Evolutionary conservation across 1,140 invertebrate genomes (phyloP).

Genomic region (Bombus affinis): DNA sequence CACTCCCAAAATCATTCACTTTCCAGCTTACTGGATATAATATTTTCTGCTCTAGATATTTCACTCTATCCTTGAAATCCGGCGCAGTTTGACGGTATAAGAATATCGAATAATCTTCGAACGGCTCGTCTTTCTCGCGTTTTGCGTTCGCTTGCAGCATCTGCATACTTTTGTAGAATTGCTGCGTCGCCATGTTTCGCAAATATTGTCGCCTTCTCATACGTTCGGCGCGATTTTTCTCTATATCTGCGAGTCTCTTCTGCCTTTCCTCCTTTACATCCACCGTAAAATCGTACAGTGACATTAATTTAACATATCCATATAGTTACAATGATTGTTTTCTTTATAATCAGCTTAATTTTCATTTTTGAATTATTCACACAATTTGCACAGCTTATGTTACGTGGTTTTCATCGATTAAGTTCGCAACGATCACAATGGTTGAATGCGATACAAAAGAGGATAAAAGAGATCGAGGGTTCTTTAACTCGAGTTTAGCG

Average conservation of each 20-base stretch:
- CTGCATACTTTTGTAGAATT: slow-evolving; percentile 90
- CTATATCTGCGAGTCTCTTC: slow-evolving; percentile 87
- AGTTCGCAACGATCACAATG: slow-evolving; percentile 11
- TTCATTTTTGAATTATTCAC: not conserved
- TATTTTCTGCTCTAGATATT: slow-evolving; percentile 89
- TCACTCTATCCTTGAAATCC: slow-evolving; percentile 90
- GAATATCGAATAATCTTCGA: slow-evolving; percentile 90
- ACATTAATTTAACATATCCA: slow-evolving; percentile 30
- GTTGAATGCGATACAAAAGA: slow-evolving; percentile 16
- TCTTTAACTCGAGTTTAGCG: slow-evolving; percentile 5
- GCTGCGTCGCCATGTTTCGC: slow-evolving; percentile 87
- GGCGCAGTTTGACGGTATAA: slow-evolving; percentile 89
- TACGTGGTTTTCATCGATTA: slow-evolving; percentile 20
- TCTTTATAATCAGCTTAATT: slow-evolving; percentile 6
- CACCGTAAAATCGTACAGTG: slow-evolving; percentile 62
- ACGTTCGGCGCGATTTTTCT: slow-evolving; percentile 86
- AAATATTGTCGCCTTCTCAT: slow-evolving; percentile 86
- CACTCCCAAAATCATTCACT: slow-evolving; percentile 41
- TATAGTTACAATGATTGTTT: not conserved
- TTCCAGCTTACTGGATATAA: slow-evolving; percentile 88
- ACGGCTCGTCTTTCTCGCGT: slow-evolving; percentile 84
- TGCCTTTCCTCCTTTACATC: slow-evolving; percentile 86
- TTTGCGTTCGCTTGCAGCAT: slow-evolving; percentile 88
- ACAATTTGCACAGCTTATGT: slow-evolving; percentile 14
- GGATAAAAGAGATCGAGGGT: not conserved